phyloP scores from a whole-genome alignment of 1,140 invertebrate genomes.

The Panagrolaimus sp. region DNA sequence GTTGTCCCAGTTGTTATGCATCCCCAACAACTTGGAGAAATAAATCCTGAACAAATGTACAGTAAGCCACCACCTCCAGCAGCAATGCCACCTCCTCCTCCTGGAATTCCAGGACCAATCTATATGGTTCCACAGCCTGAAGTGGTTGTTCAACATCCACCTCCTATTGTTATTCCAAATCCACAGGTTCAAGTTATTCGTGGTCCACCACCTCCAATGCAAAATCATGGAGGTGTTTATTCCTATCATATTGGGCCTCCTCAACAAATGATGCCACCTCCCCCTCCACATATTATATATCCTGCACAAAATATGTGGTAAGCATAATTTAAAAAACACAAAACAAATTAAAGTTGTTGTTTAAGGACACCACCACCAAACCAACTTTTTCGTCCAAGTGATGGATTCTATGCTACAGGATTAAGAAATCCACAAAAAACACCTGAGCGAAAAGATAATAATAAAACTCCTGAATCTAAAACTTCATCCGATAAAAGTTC shows the following conservation, averaged over 20 bases:
- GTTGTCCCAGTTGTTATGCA: constrained; percentile 13
- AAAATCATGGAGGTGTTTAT: neutral
- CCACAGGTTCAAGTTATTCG: too few species aligned
- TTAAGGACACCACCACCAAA: too few species aligned
- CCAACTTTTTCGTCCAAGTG: too few species aligned
- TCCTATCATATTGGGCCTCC: neutral
- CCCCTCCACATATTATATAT: neutral
- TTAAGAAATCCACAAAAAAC: neutral
- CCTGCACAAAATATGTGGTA: neutral
- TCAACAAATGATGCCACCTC: neutral
- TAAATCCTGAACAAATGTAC: neutral
- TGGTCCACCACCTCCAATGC: neutral
- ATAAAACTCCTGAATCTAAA: neutral
- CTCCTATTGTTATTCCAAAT: too few species aligned
- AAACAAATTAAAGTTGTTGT: too few species aligned
- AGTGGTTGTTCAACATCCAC: too few species aligned
- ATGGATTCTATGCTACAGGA: too few species aligned
- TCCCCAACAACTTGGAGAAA: neutral
- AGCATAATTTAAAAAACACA: neutral
- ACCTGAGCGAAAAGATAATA: neutral
- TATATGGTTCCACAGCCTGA: neutral
- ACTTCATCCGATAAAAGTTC: neutral
- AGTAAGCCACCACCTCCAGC: neutral
- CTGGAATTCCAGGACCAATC: neutral
- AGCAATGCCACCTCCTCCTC: neutral